Base-by-base conservation (phyloP, 1,140 invertebrate genomes). In the Brachionus koreanus region DNA sequence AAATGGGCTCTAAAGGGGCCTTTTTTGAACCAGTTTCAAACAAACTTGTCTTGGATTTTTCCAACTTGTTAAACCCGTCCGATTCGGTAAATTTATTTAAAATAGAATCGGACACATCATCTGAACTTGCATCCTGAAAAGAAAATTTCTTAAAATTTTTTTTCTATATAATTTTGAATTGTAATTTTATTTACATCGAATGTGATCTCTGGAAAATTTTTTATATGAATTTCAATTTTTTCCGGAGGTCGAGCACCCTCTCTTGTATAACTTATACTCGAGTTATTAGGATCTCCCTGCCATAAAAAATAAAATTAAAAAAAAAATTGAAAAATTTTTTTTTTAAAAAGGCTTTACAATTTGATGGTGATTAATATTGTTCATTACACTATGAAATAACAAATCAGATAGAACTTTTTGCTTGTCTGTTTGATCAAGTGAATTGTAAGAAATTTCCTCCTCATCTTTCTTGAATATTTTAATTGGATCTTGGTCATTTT, bases 201-300 rank as follows among this genome's bases (percentile, higher is more conserved):
- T 46, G 23, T 35, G 25, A 74, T 74, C 39, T 74, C 69, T 46
- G 69, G 69, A 74, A 74, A 74, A 74, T 74, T 74, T 74, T 74
- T 74, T 19, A 74, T 74, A 46, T 74, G 69, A 25, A 74, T 74
- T 74, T 74, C 67, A 72, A 72, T 72, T 72, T 72, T 72, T 16
- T 72, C 69, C 23, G 39, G 39, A 13, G 16, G 16, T 46, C 39
- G 19, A 2, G 37, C 19, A 4, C 69, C 69, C 43, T 74, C 69
- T n/a, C 25, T n/a, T 1, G 39, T 25, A 25, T 74, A 74, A 4
- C 19, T 46, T 5, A 74, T 74, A 46, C 43, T 74, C 19, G 37
- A 43, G 43, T 74, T 74, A 19, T 0, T 46, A 1, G 39, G 69
- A 46, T 46, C 69, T 35, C 39, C 42, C 69, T 74, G 43, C n/a